A percentile compares a stretch with the other conserved stretches of the same genome.
Evolutionary conservation across 1,140 invertebrate genomes (phyloP).

Genomic region (Cotesia vestalis): DNA sequence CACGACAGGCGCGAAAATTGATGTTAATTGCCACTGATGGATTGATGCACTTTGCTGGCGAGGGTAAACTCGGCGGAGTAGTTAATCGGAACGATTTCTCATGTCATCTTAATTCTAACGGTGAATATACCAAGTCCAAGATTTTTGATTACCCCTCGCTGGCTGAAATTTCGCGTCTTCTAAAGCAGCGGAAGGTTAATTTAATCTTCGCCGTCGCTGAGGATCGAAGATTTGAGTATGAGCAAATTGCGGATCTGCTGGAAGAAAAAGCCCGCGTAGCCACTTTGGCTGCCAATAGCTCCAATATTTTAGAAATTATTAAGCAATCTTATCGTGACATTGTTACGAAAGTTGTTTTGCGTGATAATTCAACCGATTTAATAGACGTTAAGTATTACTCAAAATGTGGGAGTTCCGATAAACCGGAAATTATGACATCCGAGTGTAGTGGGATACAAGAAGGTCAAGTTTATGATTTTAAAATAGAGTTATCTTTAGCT

Average conservation of each 20-base stretch:
- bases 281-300: slow-evolving; percentile 46
- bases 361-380: slow-evolving; percentile 45
- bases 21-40: slow-evolving; percentile 73
- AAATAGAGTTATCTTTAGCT: slow-evolving; percentile 41
- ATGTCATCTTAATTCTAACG: slow-evolving; percentile 47
- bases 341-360: slow-evolving; percentile 45
- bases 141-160: slow-evolving; percentile 50
- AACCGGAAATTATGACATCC: slow-evolving; percentile 29
- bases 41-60: slow-evolving; percentile 72
- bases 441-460: slow-evolving; percentile 45
- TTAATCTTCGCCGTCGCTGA: slow-evolving; percentile 51
- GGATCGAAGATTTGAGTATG: slow-evolving; percentile 45
- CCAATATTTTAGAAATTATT: slow-evolving; percentile 53
- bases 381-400: slow-evolving; percentile 46
- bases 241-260: slow-evolving; percentile 41
- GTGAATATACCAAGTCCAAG: slow-evolving; percentile 44
- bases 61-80: slow-evolving; percentile 64
- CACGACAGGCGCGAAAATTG: slow-evolving; percentile 68
- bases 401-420: slow-evolving; percentile 35
- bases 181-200: slow-evolving; percentile 46
- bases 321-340: slow-evolving; percentile 48
- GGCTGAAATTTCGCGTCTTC: slow-evolving; percentile 47
- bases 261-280: slow-evolving; percentile 47
- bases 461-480: slow-evolving; percentile 47
- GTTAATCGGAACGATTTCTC: slow-evolving; percentile 46